Evolutionary conservation across 2,113 vertebrate genomes (phyloP).

Genomic region (Hylia prasina): DNA sequence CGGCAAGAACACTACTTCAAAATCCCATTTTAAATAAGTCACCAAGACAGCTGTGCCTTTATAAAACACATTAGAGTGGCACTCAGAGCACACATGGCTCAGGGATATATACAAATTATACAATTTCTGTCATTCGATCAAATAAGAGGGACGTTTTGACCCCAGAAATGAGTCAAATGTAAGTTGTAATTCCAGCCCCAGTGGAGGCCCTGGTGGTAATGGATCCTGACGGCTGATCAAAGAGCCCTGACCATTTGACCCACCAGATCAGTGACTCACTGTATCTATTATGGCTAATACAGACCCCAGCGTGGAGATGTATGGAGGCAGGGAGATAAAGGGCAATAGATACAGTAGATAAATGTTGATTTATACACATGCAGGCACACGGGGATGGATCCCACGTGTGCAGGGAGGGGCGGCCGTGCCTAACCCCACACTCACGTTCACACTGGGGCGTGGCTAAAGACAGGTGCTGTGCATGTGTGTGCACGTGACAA

Average conservation of each 20-base stretch:
- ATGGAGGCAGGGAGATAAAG: conserved; percentile 20
- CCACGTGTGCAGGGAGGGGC: neutral
- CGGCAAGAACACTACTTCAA: conserved; percentile 75
- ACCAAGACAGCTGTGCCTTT: conserved; percentile 80
- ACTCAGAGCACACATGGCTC: conserved; percentile 82
- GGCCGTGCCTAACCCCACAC: neutral
- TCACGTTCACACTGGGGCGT: rapidly evolving
- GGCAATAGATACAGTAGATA: neutral
- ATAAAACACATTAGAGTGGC: conserved; percentile 84
- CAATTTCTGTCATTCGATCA: conserved; percentile 89
- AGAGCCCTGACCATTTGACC: conserved; percentile 83
- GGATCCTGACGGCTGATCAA: conserved; percentile 82
- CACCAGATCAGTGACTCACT: conserved; percentile 74
- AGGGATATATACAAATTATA: conserved; percentile 89
- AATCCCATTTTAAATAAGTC: conserved; percentile 86
- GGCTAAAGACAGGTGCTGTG: neutral
- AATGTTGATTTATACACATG: conserved; percentile 13
- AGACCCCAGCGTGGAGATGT: conserved; percentile 1
- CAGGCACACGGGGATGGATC: neutral
- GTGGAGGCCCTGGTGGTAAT: conserved; percentile 80
- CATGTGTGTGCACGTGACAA: rapidly evolving
- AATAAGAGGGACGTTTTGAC: conserved; percentile 82
- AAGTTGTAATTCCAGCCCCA: conserved; percentile 86
- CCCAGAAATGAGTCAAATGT: conserved; percentile 81
- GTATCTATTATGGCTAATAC: conserved; percentile 68